Evolutionary conservation across 2,113 vertebrate species (phyloP).

Genomic region (Macroglossus sobrinus): DNA sequence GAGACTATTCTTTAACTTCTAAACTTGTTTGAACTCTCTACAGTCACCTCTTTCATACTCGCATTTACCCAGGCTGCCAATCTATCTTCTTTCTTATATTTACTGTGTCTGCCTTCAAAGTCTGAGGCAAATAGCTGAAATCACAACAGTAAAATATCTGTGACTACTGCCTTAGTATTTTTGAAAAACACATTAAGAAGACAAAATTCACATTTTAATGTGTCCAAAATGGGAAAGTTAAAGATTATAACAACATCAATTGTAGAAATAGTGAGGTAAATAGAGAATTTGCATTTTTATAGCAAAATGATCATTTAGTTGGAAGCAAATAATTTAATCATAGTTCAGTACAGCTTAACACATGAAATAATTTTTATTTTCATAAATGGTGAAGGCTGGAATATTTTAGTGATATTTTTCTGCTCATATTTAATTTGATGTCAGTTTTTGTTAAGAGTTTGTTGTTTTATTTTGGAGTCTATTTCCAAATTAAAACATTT

Average conservation of each 20-base stretch:
- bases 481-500: conserved; percentile 6
- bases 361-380: not conserved
- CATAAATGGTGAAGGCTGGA: not conserved
- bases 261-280: conserved; percentile 14
- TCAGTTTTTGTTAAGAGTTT: not conserved
- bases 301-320: conserved; percentile 32
- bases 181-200: conserved; percentile 40
- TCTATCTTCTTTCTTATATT: not conserved
- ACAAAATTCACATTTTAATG: conserved; percentile 48
- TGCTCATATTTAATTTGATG: not conserved
- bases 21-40: not conserved
- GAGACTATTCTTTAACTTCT: conserved; percentile 18
- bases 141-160: not conserved
- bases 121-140: not conserved
- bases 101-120: not conserved
- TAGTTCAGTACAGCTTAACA: not conserved
- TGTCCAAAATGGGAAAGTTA: not conserved
- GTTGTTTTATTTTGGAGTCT: conserved; percentile 1
- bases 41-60: not conserved
- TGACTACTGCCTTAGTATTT: not conserved
- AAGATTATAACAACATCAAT: conserved; percentile 12
- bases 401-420: not conserved
- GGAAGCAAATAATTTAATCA: conserved; percentile 10
- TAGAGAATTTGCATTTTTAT: conserved; percentile 1
- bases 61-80: not conserved